phyloP scores from a whole-genome alignment of 2,888 invertebrate species.

The Creontiades dilutus region DNA sequence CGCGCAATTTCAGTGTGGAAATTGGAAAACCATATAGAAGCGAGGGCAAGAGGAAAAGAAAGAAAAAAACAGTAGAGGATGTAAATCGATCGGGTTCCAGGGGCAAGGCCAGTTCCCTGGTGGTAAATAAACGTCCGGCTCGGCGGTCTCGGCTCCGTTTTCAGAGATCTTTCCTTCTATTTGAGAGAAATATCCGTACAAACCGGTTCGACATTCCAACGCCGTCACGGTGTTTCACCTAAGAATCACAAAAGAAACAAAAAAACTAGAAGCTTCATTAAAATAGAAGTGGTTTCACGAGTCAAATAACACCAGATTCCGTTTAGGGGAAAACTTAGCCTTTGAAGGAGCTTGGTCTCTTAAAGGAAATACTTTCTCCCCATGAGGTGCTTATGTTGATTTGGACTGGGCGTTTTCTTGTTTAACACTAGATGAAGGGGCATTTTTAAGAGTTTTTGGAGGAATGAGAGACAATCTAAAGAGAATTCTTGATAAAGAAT shows the following conservation, averaged over 20 bases:
- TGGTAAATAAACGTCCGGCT: background rate
- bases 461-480: no score
- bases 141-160: background rate
- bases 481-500: no score
- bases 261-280: background rate
- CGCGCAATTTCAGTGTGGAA: background rate
- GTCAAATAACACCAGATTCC: background rate
- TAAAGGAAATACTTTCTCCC: no score
- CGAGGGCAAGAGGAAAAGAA: no score
- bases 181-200: background rate
- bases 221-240: background rate
- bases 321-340: background rate
- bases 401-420: no score
- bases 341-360: no score
- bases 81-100: slow-evolving; percentile 16
- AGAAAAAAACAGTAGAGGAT: background rate
- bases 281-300: background rate
- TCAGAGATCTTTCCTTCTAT: background rate
- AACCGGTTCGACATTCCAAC: slow-evolving; percentile 17
- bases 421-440: no score
- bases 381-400: no score
- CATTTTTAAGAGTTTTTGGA: no score
- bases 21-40: background rate
- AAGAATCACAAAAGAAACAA: background rate
- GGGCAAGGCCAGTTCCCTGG: background rate